Evolutionary conservation across 1,140 invertebrate species (phyloP).

Genomic region (Bradysia coprophila): DNA sequence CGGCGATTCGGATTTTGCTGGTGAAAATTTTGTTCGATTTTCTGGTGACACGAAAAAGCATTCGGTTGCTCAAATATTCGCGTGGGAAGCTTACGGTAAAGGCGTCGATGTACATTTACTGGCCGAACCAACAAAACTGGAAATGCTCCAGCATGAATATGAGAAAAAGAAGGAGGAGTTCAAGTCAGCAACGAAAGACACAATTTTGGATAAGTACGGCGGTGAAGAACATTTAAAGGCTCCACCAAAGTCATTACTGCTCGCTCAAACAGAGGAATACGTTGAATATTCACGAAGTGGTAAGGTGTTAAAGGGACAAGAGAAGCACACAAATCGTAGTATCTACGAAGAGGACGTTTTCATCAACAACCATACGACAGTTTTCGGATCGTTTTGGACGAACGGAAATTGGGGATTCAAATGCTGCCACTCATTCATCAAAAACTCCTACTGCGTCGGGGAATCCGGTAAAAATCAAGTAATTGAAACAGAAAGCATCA

Average conservation of each 20-base stretch:
- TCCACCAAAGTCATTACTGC: conserved; percentile 65
- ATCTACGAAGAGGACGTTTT: conserved; percentile 92
- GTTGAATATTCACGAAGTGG: conserved; percentile 91
- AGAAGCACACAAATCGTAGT: conserved; percentile 59
- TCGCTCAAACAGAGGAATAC: conserved; percentile 93
- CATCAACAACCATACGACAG: conserved; percentile 79
- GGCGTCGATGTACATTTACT: conserved; percentile 92
- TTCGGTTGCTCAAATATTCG: conserved; percentile 85
- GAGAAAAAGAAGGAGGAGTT: conserved; percentile 74
- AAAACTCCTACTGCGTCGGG: conserved; percentile 79
- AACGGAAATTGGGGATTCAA: conserved; percentile 87
- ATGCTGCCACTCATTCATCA: conserved; percentile 88
- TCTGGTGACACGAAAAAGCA: conserved; percentile 86
- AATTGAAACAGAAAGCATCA: conserved; percentile 2
- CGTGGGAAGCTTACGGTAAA: conserved; percentile 90
- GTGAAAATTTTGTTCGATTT: conserved; percentile 91
- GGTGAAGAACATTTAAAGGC: conserved; percentile 80
- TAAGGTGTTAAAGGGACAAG: conserved; percentile 64
- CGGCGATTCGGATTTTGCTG: conserved; percentile 70
- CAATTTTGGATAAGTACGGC: conserved; percentile 73
- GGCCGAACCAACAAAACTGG: conserved; percentile 94
- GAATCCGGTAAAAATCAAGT: conserved; percentile 40
- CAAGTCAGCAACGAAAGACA: conserved; percentile 56
- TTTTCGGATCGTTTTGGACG: conserved; percentile 94
- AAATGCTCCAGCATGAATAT: conserved; percentile 79